Evolutionary conservation across 2,113 vertebrate genomes (phyloP), one percentile per base, ranked within the genome.

Genomic region (Oriolus oriolus): DNA sequence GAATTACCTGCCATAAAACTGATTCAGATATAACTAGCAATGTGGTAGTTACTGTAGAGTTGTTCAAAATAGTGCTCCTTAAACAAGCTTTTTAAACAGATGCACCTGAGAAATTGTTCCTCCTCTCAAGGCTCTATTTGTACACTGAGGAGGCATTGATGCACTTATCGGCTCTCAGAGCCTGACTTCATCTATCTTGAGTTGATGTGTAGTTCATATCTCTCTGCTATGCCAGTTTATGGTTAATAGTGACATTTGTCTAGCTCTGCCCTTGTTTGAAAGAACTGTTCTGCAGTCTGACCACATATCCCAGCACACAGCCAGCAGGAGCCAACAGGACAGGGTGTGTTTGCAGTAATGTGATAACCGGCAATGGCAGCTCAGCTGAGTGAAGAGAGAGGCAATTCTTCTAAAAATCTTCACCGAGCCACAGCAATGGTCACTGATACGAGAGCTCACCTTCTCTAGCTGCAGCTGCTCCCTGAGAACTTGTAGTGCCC

Each of bases 401-500:
- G 28, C 9, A 76, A 53, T 73, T n/a, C 56, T 71, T 50, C 79
- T 44, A 31, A 69, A 92, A 90, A 37, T 45, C 47, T 78, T 87
- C 33, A 42, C 0, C 0, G 4, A 74, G 4, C 11, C 2, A 2
- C 28, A 65, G 16, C 2, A 5, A 27, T 14, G 11, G 24, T 22
- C 28, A 37, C 35, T 30, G 23, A 28, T 23, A 52, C 0, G 12
- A 80, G 7, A 69, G 4, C 6, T 80, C 6, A 10, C 8, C 49
- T n/a, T 44, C 13, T 45, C 37, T 10, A 44, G 23, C 26, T 60
- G 66, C 50, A 78, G 47, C 17, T 27, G 1, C 47, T 59, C 21
- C 8, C 23, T 64, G 23, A 24, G 35, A 88, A 60, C 22, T 28
- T 8, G 5, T 5, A 35, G 33, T 8, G 2, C 8, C 9, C 23